Evolutionary conservation across 1,140 invertebrate genomes (phyloP).

Genomic region (Hypothenemus hampei): DNA sequence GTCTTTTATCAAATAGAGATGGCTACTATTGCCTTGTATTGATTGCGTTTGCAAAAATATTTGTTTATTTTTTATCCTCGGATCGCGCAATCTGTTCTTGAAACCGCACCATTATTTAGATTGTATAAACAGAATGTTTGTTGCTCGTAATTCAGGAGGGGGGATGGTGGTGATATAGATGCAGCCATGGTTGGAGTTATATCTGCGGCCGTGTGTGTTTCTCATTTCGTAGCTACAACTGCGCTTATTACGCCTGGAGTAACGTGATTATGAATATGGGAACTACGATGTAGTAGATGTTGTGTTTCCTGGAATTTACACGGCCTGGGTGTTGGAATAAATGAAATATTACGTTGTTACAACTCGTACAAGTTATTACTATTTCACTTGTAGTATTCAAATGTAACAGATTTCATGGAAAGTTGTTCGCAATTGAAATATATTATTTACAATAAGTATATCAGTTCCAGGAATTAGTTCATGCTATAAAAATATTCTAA

Average conservation of each 20-base stretch:
- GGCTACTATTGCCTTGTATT: neutral
- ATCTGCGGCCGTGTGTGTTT: constrained; percentile 37
- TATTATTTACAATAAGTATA: too few relatives aligned
- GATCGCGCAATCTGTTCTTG: constrained; percentile 13
- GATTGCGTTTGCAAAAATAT: neutral
- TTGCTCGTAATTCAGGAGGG: constrained; percentile 36
- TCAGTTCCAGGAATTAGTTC: too few relatives aligned
- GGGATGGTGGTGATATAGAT: constrained; percentile 40
- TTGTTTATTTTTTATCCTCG: neutral
- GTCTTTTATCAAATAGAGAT: neutral
- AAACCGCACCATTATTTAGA: constrained; percentile 23
- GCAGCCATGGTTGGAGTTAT: constrained; percentile 36
- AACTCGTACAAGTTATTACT: constrained; percentile 9
- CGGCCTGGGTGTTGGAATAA: constrained; percentile 5
- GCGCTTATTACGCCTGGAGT: constrained; percentile 41
- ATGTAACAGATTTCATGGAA: too few relatives aligned
- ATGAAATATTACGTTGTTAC: constrained; percentile 14
- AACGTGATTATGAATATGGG: constrained; percentile 44
- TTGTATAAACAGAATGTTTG: constrained; percentile 35
- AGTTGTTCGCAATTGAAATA: too few relatives aligned
- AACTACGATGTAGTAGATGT: constrained; percentile 30
- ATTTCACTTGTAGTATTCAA: too few relatives aligned
- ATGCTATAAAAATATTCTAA: too few relatives aligned
- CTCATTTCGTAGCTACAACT: constrained; percentile 43
- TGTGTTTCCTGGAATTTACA: constrained; percentile 26